These are phyloP conservation scores for Rynchops niger DNA, from an alignment of 2,113 vertebrate species.

Conservation along the genomic window DNA sequence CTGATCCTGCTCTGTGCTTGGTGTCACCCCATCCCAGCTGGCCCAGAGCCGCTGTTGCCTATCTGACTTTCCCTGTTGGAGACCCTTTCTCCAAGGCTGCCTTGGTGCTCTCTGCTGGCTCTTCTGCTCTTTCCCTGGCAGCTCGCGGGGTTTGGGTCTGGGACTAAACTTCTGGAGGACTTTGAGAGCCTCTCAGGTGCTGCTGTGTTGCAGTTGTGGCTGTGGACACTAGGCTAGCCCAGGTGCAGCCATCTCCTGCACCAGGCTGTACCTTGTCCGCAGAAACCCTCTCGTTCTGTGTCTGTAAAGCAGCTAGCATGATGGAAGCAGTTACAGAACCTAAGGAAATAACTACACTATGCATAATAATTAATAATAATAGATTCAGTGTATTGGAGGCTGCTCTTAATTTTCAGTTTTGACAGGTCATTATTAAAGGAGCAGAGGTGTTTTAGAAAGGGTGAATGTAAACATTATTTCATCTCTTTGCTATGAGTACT, in stretches of 20 bases:
- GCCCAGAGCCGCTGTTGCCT: not conserved
- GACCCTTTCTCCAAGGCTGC: not conserved
- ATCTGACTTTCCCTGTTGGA: not conserved
- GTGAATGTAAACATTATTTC: constrained; percentile 62
- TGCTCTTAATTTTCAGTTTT: constrained; percentile 28
- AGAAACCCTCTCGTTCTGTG: rapidly evolving
- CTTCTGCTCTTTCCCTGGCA: not conserved
- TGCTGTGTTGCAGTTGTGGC: not conserved
- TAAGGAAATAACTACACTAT: not conserved
- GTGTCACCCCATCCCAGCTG: rapidly evolving
- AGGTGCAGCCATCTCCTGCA: no score
- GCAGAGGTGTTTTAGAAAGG: constrained; percentile 52
- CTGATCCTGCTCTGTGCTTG: not conserved
- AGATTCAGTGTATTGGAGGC: not conserved
- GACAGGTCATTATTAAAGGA: constrained; percentile 23
- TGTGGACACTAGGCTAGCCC: not conserved
- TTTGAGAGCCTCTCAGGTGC: not conserved
- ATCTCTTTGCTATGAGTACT: constrained; percentile 53
- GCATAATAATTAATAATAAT: not conserved
- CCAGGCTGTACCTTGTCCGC: not conserved
- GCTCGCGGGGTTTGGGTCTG: not conserved
- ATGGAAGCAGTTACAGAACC: not conserved
- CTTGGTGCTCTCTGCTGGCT: not conserved
- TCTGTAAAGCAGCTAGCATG: not conserved
- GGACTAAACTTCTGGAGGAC: not conserved